Percentiles rank a stretch among this genome's conserved stretches.
These are phyloP conservation scores for Blomia tropicalis DNA, from an alignment of 2,888 invertebrate genomes.

Conservation along the genomic window DNA sequence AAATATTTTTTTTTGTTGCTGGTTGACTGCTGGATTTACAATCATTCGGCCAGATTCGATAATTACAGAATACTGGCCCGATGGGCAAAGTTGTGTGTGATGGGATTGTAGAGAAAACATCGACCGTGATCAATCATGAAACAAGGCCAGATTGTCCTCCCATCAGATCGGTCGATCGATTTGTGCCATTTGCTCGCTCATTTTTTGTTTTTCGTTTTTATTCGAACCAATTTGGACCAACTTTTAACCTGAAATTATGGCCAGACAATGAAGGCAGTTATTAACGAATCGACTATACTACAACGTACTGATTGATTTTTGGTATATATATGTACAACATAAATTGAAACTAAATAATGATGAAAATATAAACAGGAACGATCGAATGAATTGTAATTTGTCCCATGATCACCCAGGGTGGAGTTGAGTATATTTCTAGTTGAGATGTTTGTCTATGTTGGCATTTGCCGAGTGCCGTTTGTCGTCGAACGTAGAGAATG, in stretches of 20 bases:
- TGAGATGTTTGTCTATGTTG: too few species aligned
- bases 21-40: neutral
- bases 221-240: neutral
- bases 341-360: neutral
- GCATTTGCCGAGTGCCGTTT: too few species aligned
- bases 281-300: neutral
- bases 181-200: neutral
- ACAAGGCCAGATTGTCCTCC: too few species aligned
- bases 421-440: too few species aligned
- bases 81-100: neutral
- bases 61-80: neutral
- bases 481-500: too few species aligned
- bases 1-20: neutral
- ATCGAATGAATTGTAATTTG: too few species aligned
- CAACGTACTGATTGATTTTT: neutral
- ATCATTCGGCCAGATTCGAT: neutral
- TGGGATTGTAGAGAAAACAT: neutral
- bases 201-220: neutral
- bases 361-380: neutral
- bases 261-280: neutral
- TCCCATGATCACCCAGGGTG: too few species aligned
- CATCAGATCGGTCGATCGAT: neutral
- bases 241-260: neutral
- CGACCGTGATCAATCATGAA: neutral
- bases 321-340: neutral